These are phyloP conservation scores for Carduelis carduelis DNA, from an alignment of 2,797 vertebrate genomes.

Conservation along the genomic window DNA sequence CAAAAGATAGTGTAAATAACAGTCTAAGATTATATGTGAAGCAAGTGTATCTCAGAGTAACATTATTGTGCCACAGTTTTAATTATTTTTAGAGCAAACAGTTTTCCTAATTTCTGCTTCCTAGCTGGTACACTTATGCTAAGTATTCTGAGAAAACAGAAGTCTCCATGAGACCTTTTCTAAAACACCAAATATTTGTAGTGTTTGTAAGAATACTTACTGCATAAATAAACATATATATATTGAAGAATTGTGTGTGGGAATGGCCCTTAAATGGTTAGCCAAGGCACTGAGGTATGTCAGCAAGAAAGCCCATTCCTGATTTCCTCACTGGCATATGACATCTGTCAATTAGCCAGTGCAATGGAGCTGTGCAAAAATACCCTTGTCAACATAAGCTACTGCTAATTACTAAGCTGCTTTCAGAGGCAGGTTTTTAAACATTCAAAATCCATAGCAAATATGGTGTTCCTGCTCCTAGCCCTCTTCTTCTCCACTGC, in stretches of 20 bases:
- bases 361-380: neutral
- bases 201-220: neutral
- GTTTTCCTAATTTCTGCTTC: slow-evolving; percentile 27
- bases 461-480: neutral
- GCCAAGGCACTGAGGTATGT: neutral
- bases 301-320: neutral
- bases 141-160: neutral
- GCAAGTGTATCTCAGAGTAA: neutral
- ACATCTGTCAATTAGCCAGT: neutral
- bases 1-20: neutral
- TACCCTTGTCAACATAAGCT: neutral
- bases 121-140: neutral
- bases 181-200: neutral
- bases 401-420: neutral
- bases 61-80: neutral
- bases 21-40: neutral
- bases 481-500: neutral
- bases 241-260: rapidly evolving
- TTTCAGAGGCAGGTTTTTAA: slow-evolving; percentile 2
- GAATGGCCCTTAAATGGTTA: neutral
- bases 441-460: neutral
- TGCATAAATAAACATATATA: neutral
- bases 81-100: slow-evolving; percentile 47
- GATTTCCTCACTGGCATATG: neutral
- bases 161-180: neutral